These are phyloP conservation scores for Drosophila anomalata DNA, from an alignment of 2,888 invertebrate genomes.

Conservation along the genomic window DNA sequence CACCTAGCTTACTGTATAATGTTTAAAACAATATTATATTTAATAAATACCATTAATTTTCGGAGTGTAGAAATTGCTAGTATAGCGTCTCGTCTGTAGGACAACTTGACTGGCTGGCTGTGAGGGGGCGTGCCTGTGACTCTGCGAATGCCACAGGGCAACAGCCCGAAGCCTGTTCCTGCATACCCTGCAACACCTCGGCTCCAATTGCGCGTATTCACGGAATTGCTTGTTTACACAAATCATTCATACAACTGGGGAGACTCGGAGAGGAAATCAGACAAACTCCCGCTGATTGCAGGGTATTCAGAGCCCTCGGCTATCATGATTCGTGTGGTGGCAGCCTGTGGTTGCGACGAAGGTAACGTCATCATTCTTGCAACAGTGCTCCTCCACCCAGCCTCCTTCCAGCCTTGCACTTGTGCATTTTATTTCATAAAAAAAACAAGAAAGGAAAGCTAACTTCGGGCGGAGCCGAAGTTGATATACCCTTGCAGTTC, in stretches of 20 bases:
- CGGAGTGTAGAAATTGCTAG: constrained; percentile 10
- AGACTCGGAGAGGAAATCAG: background rate
- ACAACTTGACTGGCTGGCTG: constrained; percentile 66
- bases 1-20: no score
- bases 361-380: constrained; percentile 36
- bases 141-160: constrained; percentile 18
- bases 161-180: constrained; percentile 33
- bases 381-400: constrained; percentile 13
- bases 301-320: constrained; percentile 37
- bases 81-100: constrained; percentile 65
- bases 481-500: no score
- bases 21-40: background rate
- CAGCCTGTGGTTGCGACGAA: constrained; percentile 8
- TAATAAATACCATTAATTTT: background rate
- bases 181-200: constrained; percentile 12
- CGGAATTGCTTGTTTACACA: background rate
- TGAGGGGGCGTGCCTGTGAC: constrained; percentile 65
- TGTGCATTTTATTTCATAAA: constrained; percentile 39
- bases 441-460: constrained; percentile 9
- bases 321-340: constrained; percentile 27
- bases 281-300: constrained; percentile 2
- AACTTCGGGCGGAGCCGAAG: no score
- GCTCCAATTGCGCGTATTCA: background rate
- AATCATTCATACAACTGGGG: background rate
- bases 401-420: constrained; percentile 16